Base-by-base conservation (phyloP, 1,140 invertebrate genomes). In the Lutraria rhynchaena region DNA sequence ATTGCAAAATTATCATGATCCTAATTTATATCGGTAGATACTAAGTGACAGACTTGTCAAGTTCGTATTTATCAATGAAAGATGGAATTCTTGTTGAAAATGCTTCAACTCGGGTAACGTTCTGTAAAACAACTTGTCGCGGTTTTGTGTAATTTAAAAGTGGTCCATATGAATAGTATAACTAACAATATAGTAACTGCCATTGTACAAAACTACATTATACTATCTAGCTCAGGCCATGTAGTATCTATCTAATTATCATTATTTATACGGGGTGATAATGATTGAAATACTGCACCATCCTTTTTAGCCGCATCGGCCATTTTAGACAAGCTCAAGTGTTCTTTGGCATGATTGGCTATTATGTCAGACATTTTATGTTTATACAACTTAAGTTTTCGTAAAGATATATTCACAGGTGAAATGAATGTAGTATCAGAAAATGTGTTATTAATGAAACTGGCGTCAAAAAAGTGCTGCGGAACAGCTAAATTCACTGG, bases 401-500 rank as follows among this genome's bases (percentile, higher is more conserved):
- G 74, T 9, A 65, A 31, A 19, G 44, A n/a, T 15, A 77, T 46
- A 51, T 63, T 65, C 1, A 77, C 4, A 11, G 74, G 27, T 37
- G 35, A 37, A 33, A 37, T 37, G 55, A 77, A 77, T 15, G n/a
- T 49, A 4, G 60, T 65, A 55, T 77, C 74, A 37, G 74, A 44
- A 24, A 53, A 49, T 7, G 65, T 77, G 1, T 63, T 29, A 5
- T 77, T 31, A 37, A 65, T 44, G 37, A 33, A 77, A 27, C 1
- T 9, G 7, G 22, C 24, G 15, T 53, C 33, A 44, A 65, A 65
- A 19, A 61, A 75, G 61, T 75, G 71, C 61, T 75, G 71, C 29
- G 61, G 22, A 19, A 75, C 17, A n/a, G 71, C 71, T 61, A 75
- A 49, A 19, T 75, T 75, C 0, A 75, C 37, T 29, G 57, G 71